Percentiles rank a stretch among this genome's conserved stretches.
Evolutionary conservation across 2,888 invertebrate species (phyloP).

Genomic region (Nymphalis polychloros): DNA sequence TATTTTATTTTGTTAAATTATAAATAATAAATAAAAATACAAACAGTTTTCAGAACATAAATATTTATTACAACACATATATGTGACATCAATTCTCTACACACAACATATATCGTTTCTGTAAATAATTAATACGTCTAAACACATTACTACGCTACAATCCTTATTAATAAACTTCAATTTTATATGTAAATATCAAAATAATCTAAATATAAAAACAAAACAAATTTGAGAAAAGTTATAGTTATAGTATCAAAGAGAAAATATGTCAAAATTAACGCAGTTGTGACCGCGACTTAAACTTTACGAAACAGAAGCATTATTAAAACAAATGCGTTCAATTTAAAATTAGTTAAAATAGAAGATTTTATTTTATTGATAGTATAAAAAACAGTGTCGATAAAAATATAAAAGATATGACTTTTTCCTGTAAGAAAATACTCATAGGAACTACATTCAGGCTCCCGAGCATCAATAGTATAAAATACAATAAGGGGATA

Average conservation of each 20-base stretch:
- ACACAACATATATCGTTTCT: slow-evolving; percentile 18
- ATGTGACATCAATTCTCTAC: slow-evolving; percentile 17
- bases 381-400: slow-evolving; percentile 1
- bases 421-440: slow-evolving; percentile 11
- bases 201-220: neutral
- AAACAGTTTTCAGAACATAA: slow-evolving; percentile 21
- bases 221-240: neutral
- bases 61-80: slow-evolving; percentile 33
- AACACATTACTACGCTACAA: slow-evolving; percentile 19
- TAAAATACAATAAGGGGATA: slow-evolving; percentile 17
- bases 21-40: slow-evolving; percentile 15
- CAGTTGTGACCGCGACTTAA: neutral
- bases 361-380: neutral
- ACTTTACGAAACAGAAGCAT: neutral
- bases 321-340: no score
- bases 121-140: slow-evolving; percentile 15
- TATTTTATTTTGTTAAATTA: no score
- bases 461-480: slow-evolving; percentile 14
- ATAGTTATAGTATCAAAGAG: neutral
- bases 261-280: neutral
- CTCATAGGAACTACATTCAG: slow-evolving; percentile 21
- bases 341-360: neutral
- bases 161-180: slow-evolving; percentile 9
- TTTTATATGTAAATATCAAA: neutral
- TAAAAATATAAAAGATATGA: slow-evolving; percentile 11